Evolutionary conservation across 2,888 invertebrate species (phyloP).

Genomic region (Cephus sareptanus): DNA sequence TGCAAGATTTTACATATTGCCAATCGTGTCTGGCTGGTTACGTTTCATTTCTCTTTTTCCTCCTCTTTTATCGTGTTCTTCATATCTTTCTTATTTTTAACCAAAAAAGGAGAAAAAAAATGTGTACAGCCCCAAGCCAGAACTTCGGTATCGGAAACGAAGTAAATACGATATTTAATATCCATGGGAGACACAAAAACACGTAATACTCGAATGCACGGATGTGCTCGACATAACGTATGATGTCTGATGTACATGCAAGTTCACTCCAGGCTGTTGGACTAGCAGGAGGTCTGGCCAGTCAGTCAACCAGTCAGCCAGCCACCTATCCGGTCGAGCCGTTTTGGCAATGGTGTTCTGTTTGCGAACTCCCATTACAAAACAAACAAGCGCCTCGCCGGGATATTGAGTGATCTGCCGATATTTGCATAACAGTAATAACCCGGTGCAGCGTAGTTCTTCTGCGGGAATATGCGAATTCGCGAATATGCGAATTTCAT

Average conservation of each 20-base stretch:
- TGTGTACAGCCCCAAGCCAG: background rate
- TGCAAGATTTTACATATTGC: background rate
- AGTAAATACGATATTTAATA: conserved; percentile 31
- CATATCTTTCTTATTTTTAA: background rate
- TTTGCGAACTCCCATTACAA: conserved; percentile 52
- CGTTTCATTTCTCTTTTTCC: background rate
- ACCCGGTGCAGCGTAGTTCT: conserved; percentile 18
- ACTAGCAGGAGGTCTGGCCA: background rate
- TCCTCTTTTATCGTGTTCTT: background rate
- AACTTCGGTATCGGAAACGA: background rate
- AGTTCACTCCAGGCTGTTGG: background rate
- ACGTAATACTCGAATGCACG: conserved; percentile 29
- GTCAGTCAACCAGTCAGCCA: background rate
- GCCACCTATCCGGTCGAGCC: conserved; percentile 9
- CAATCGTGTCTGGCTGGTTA: background rate
- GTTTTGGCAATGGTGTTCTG: conserved; percentile 41
- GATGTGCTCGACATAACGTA: background rate
- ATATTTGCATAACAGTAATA: conserved; percentile 49
- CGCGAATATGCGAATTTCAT: background rate
- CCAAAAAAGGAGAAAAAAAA: background rate
- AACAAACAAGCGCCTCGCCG: conserved; percentile 43
- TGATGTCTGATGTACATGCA: background rate
- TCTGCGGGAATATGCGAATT: background rate
- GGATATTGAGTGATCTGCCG: conserved; percentile 37
- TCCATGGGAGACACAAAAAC: conserved; percentile 36